phyloP scores from a whole-genome alignment of 2,797 vertebrate genomes.

The Masticophis lateralis region DNA sequence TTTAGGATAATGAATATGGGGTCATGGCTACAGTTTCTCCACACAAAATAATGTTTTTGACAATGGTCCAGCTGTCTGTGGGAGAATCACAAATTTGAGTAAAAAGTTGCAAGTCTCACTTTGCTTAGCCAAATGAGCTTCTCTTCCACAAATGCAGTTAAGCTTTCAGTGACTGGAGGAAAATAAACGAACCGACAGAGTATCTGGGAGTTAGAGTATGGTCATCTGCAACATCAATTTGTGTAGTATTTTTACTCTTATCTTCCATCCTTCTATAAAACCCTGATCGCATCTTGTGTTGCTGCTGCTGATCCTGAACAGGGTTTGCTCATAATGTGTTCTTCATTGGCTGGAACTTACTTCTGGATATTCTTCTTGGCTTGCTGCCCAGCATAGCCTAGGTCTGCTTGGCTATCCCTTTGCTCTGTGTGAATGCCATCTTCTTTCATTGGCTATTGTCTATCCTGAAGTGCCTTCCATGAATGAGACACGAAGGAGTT shows the following conservation, averaged over 20 bases:
- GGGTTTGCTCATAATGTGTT: background rate
- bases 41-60: background rate
- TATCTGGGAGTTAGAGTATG: background rate
- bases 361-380: background rate
- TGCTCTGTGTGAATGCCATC: background rate
- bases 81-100: background rate
- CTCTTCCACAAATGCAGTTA: background rate
- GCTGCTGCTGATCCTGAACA: background rate
- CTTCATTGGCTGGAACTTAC: background rate
- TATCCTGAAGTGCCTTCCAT: background rate
- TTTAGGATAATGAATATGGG: background rate
- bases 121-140: background rate
- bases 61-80: background rate
- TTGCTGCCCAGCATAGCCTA: background rate
- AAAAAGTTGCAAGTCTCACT: background rate
- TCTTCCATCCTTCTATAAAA: background rate
- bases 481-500: background rate
- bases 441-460: background rate
- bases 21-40: background rate
- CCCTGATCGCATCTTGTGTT: background rate
- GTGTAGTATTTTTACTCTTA: background rate
- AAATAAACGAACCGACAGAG: background rate
- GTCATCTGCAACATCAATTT: background rate
- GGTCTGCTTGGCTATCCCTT: background rate
- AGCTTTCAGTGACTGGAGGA: background rate